Conservation (phyloP, 2,113 vertebrate species). For the Helogale parvula region DNA sequence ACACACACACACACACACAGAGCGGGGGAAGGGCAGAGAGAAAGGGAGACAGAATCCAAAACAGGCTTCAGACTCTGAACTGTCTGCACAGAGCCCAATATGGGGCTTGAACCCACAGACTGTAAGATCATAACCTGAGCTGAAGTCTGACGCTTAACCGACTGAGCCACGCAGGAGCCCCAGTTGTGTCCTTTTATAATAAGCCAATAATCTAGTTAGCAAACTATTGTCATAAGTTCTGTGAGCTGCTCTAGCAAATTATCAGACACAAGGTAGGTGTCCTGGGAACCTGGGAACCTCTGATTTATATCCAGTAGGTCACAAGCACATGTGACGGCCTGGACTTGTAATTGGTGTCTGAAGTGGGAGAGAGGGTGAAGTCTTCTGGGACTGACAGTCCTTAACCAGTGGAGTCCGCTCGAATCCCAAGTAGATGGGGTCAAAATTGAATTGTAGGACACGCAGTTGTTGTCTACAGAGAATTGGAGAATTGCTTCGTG, state of each 20-base stretch:
- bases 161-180: no score
- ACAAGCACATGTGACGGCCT: not conserved
- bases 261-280: not conserved
- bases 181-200: not conserved
- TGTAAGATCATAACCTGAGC: no score
- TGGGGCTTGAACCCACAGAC: no score
- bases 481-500: not conserved
- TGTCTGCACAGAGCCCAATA: no score
- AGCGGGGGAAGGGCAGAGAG: no score
- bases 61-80: no score
- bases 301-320: not conserved
- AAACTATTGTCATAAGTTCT: not conserved
- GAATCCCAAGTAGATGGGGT: not conserved
- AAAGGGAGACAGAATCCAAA: no score
- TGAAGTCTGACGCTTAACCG: no score
- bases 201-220: not conserved
- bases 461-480: not conserved
- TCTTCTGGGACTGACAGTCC: not conserved
- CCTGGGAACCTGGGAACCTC: not conserved
- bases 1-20: no score
- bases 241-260: not conserved
- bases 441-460: not conserved
- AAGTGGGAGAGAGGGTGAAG: no score
- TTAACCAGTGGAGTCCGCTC: not conserved
- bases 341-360: not conserved